Conservation (phyloP, 2,888 invertebrate species). For the Rhabditoides inermis region DNA sequence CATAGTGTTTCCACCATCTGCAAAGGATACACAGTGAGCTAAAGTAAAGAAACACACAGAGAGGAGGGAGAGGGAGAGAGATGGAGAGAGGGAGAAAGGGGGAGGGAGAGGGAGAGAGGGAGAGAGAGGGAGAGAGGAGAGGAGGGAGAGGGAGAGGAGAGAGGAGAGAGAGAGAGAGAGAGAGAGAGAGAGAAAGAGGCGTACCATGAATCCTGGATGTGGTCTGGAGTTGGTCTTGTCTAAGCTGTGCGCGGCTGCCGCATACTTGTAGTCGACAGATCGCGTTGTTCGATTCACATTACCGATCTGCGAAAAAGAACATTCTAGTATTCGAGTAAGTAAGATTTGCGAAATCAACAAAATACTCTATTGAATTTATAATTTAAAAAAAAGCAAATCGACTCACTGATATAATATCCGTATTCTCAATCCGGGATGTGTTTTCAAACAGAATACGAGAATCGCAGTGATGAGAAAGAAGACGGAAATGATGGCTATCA, state of each 20-base stretch:
- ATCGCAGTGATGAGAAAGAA: conserved; percentile 94
- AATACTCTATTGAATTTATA: no score
- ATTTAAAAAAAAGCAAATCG: no score
- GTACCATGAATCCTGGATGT: conserved; percentile 46
- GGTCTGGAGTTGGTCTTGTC: conserved; percentile 46
- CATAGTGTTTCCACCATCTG: conserved; percentile 86
- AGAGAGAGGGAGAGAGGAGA: conserved; percentile 4
- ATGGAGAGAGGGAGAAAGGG: conserved; percentile 3
- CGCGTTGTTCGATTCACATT: conserved; percentile 8
- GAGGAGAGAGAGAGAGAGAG: conserved; percentile 7
- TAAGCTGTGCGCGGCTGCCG: conserved; percentile 29
- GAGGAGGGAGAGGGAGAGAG: neutral
- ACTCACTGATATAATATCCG: no score
- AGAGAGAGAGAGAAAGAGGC: conserved; percentile 2
- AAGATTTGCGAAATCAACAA: no score
- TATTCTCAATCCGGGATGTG: conserved; percentile 86
- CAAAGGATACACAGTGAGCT: conserved; percentile 58
- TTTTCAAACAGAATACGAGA: conserved; percentile 88
- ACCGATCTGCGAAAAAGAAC: no score
- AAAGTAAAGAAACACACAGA: conserved; percentile 2
- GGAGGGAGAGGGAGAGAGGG: neutral
- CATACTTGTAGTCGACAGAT: conserved; percentile 6
- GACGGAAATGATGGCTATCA: conserved; percentile 82
- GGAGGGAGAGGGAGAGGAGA: conserved; percentile 5
- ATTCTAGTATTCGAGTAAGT: no score